Evolutionary conservation across 2,888 invertebrate species (phyloP).

Genomic region (Eilema depressum): DNA sequence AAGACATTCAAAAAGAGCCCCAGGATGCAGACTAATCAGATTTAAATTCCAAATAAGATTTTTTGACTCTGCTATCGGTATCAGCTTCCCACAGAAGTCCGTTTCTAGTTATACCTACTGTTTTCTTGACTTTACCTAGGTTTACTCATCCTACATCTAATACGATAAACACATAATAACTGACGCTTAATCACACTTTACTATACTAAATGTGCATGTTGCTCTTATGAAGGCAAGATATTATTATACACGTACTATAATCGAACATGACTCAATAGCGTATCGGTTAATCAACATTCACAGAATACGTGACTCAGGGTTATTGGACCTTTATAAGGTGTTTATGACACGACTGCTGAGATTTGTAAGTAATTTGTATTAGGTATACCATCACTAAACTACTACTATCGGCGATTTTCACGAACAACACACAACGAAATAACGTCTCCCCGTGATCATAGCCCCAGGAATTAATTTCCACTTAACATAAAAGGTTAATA

Average conservation of each 20-base stretch:
- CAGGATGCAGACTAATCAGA: no score
- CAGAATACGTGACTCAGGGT: conserved; percentile 35
- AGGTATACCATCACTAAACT: background rate
- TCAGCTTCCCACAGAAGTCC: no score
- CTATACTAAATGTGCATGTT: conserved; percentile 8
- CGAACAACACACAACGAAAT: no score
- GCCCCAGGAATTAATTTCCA: no score
- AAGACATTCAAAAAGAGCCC: no score
- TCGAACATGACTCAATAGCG: conserved; percentile 20
- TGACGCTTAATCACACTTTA: conserved; percentile 4
- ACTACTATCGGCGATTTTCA: no score
- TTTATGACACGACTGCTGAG: conserved; percentile 5
- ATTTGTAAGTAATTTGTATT: background rate
- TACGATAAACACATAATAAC: conserved; percentile 15
- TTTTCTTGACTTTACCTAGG: background rate
- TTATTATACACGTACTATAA: conserved; percentile 16
- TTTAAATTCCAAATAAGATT: no score
- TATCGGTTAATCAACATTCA: conserved; percentile 36
- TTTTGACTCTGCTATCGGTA: no score
- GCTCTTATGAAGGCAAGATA: conserved; percentile 8
- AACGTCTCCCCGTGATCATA: no score
- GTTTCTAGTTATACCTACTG: background rate
- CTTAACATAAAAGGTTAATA: no score
- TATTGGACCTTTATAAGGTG: conserved; percentile 9
- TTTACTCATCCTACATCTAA: conserved; percentile 6